Percentiles rank a stretch among this genome's conserved stretches.
phyloP scores from a whole-genome alignment of 1,140 invertebrate species.

The Caerostris darwini region DNA sequence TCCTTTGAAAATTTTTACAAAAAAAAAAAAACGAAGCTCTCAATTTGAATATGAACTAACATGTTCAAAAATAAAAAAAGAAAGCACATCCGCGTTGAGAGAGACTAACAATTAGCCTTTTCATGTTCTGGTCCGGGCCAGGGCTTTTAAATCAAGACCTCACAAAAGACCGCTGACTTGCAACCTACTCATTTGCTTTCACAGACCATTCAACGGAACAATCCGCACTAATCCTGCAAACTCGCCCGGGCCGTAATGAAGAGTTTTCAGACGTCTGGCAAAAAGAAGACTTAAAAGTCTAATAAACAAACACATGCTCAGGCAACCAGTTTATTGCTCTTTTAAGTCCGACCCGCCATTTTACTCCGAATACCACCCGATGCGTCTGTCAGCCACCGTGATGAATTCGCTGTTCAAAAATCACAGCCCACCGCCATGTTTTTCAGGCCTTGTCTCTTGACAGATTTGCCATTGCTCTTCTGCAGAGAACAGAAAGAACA shows the following conservation, averaged over 20 bases:
- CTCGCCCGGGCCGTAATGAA: conserved; percentile 5
- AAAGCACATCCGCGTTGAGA: not conserved
- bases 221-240: not conserved
- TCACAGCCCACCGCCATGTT: conserved; percentile 24
- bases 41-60: too few species aligned
- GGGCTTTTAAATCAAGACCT: not conserved
- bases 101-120: not conserved
- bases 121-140: not conserved
- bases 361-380: not conserved
- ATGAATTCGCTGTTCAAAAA: conserved; percentile 40
- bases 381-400: not conserved
- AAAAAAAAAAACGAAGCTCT: too few species aligned
- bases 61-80: too few species aligned
- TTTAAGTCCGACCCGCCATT: not conserved
- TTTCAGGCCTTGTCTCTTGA: not conserved
- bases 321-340: conserved; percentile 20
- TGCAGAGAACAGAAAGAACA: not conserved
- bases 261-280: conserved; percentile 4
- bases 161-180: not conserved
- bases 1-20: too few species aligned
- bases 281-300: not conserved
- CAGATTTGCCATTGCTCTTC: not conserved
- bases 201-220: not conserved
- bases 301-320: not conserved
- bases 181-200: not conserved